These are phyloP conservation scores for Physella acuta DNA, from an alignment of 1,140 invertebrate species.

Conservation along the genomic window DNA sequence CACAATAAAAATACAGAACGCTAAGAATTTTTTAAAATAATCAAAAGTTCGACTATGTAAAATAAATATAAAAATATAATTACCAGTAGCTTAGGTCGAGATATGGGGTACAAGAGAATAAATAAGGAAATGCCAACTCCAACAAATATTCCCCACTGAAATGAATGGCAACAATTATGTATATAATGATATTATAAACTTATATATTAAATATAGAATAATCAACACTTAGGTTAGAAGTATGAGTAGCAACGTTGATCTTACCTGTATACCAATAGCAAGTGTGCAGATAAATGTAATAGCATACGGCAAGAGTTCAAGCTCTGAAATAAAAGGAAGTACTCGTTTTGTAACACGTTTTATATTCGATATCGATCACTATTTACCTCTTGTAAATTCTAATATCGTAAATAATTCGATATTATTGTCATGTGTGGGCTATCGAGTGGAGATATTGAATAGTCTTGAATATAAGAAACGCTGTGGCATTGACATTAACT, in stretches of 20 bases:
- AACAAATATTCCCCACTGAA: constrained; percentile 85
- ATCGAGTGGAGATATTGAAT: too few relatives aligned
- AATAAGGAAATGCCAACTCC: constrained; percentile 83
- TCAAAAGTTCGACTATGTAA: not conserved
- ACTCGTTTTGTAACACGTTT: too few relatives aligned
- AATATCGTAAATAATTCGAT: too few relatives aligned
- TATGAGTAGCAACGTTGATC: constrained; percentile 23
- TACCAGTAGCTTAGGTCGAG: constrained; percentile 74
- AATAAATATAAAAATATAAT: not conserved
- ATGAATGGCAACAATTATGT: constrained; percentile 45
- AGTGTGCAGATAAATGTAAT: constrained; percentile 83
- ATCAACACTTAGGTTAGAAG: not conserved
- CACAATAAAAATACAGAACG: not conserved
- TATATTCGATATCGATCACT: too few relatives aligned
- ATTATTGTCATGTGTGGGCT: too few relatives aligned
- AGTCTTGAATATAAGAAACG: too few relatives aligned
- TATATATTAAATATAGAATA: not conserved
- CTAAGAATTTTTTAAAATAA: not conserved
- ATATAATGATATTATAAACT: not conserved
- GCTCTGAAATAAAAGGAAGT: constrained; percentile 67
- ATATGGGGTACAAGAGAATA: constrained; percentile 82
- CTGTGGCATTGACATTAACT: too few relatives aligned
- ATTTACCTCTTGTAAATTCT: too few relatives aligned
- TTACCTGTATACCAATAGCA: constrained; percentile 69
- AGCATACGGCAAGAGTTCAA: constrained; percentile 74